Conservation (phyloP, 1,140 invertebrate genomes). For the Centruroides vittatus region DNA sequence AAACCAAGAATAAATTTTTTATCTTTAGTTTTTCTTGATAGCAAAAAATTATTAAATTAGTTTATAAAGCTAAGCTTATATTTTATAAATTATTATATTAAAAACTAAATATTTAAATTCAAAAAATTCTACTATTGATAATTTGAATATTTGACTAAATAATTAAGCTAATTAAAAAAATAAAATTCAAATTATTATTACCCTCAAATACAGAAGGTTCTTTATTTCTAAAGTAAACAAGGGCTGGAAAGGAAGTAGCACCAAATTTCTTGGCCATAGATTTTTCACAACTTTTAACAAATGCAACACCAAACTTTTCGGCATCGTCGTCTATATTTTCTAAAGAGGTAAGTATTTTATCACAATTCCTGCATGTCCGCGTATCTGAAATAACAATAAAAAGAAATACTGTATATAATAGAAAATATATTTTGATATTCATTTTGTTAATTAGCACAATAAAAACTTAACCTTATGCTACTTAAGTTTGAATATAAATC, state of each 20-base stretch:
- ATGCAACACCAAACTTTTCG: slow-evolving; percentile 81
- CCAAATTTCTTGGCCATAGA: slow-evolving; percentile 86
- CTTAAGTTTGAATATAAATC: no score
- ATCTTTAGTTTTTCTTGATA: no score
- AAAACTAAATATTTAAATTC: background rate
- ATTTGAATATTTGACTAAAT: no score
- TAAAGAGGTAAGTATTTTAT: slow-evolving; percentile 67
- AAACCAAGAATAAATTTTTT: no score
- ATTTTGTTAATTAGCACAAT: no score
- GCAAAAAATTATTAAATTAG: no score
- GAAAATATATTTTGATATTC: no score
- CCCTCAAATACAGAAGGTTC: slow-evolving; percentile 25
- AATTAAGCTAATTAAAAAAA: background rate
- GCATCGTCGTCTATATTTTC: slow-evolving; percentile 93
- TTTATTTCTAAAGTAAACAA: slow-evolving; percentile 86
- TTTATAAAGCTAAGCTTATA: no score
- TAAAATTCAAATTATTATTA: slow-evolving; percentile 6
- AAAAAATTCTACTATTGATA: background rate
- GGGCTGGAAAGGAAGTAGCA: slow-evolving; percentile 80
- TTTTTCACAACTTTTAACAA: slow-evolving; percentile 92
- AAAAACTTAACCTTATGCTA: no score
- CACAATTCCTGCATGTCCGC: slow-evolving; percentile 69
- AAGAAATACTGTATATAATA: no score
- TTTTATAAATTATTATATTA: background rate
- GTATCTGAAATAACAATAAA: slow-evolving; percentile 21